These are phyloP conservation scores for Bettongia penicillata DNA, from an alignment of 2,113 vertebrate species.

Conservation along the genomic window DNA sequence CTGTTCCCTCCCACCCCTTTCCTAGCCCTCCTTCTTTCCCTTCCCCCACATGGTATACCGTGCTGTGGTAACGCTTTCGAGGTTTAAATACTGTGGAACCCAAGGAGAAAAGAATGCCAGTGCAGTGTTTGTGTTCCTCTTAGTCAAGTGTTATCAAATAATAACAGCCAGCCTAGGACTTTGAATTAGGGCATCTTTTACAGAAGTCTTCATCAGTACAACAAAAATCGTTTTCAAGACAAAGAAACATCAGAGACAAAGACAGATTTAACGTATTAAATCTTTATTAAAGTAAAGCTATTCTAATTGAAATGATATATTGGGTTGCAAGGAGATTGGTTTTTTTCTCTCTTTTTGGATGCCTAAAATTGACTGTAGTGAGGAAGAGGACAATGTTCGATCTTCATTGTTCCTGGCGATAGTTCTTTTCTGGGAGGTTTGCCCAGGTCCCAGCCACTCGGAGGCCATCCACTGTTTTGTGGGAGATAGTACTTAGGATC, in stretches of 20 bases:
- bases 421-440: background rate
- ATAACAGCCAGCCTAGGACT: constrained; percentile 49
- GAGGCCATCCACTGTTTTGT: background rate
- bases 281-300: constrained; percentile 79
- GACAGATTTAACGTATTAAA: constrained; percentile 78
- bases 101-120: constrained; percentile 75
- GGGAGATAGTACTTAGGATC: background rate
- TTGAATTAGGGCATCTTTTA: constrained; percentile 51
- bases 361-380: constrained; percentile 2
- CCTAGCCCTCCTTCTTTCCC: background rate
- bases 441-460: background rate
- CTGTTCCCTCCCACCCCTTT: constrained; percentile 12
- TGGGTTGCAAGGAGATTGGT: constrained; percentile 58
- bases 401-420: background rate
- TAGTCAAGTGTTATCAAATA: constrained; percentile 46
- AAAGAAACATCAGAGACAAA: constrained; percentile 77
- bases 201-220: constrained; percentile 56
- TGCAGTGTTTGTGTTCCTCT: constrained; percentile 38
- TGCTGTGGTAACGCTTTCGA: constrained; percentile 77
- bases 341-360: background rate
- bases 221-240: constrained; percentile 74
- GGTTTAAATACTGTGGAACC: constrained; percentile 60
- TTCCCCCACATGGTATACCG: background rate
- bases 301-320: constrained; percentile 72
- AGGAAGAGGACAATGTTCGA: background rate